These are phyloP conservation scores for Sandelia bainsii DNA, from an alignment of 2,797 vertebrate genomes.

Conservation along the genomic window DNA sequence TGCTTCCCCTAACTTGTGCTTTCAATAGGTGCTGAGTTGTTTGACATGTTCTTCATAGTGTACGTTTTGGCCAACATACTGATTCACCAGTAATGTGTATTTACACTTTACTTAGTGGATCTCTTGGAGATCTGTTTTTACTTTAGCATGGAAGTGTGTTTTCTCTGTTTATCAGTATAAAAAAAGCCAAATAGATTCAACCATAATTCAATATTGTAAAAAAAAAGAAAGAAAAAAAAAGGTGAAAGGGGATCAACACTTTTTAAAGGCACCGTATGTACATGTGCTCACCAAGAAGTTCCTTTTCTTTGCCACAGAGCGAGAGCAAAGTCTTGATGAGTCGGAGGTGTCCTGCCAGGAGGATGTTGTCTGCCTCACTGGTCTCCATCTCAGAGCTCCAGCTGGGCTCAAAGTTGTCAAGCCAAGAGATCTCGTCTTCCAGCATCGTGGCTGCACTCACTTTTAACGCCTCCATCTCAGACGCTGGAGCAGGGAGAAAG, in stretches of 20 bases:
- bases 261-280: not conserved
- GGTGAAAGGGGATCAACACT: not conserved
- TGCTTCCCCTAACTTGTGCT: no score
- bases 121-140: no score
- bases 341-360: slow-evolving; percentile 94
- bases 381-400: slow-evolving; percentile 97
- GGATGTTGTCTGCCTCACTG: slow-evolving; percentile 96
- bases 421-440: slow-evolving; percentile 98
- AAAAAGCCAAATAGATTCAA: no score
- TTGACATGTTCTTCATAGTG: no score
- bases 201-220: not conserved
- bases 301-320: slow-evolving; percentile 95
- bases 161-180: no score
- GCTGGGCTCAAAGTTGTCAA: slow-evolving; percentile 98
- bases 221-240: not conserved
- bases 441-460: slow-evolving; percentile 96
- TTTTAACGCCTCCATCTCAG: slow-evolving; percentile 96
- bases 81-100: no score
- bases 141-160: no score
- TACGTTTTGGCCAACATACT: no score
- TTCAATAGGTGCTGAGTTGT: no score
- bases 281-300: slow-evolving; percentile 90
- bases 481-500: slow-evolving; percentile 76
- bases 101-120: no score
- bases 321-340: slow-evolving; percentile 98